Conservation (phyloP, 2,113 vertebrate genomes). For the Eulemur macaco region DNA sequence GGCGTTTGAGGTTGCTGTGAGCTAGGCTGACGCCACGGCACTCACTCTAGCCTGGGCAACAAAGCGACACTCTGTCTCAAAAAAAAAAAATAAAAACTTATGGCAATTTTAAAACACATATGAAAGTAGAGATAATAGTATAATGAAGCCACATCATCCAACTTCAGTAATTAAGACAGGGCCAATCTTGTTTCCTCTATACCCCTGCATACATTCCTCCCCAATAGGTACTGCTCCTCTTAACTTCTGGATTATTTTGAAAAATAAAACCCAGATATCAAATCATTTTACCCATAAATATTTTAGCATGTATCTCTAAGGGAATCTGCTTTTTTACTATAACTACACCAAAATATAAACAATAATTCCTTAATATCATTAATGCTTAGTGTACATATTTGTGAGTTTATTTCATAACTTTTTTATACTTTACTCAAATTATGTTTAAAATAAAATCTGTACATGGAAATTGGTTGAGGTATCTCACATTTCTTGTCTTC, state of each 20-base stretch:
- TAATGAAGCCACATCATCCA: background rate
- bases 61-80: no score
- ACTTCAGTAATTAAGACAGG: background rate
- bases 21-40: no score
- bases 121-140: background rate
- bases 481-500: background rate
- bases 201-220: background rate
- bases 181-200: background rate
- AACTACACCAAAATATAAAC: background rate
- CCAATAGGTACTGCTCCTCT: background rate
- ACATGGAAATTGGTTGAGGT: background rate
- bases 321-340: background rate
- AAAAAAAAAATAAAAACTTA: background rate
- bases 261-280: background rate
- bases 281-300: no score
- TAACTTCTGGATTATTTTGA: background rate
- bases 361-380: background rate
- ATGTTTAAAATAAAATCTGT: background rate
- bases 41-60: no score
- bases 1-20: no score
- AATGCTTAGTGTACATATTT: background rate
- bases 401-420: background rate
- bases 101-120: background rate
- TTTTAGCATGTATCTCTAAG: background rate
- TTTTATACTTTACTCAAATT: background rate